Evolutionary conservation across 2,888 invertebrate genomes (phyloP).

Genomic region (Volucella zonaria): DNA sequence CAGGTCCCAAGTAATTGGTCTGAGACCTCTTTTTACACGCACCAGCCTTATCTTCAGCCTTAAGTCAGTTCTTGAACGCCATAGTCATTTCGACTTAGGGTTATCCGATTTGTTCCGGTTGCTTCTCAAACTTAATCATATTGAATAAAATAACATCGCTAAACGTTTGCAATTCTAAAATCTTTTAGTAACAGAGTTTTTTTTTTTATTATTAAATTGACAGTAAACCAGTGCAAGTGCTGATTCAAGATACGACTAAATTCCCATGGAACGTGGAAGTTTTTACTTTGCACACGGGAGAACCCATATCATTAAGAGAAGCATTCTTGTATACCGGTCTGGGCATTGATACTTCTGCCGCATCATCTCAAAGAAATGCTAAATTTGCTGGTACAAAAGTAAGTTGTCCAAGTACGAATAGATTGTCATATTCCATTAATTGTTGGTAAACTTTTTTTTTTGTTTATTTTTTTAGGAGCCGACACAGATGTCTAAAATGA

Average conservation of each 20-base stretch:
- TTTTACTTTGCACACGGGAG: slow-evolving; percentile 77
- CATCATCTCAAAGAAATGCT: slow-evolving; percentile 10
- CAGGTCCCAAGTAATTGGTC: too few species aligned
- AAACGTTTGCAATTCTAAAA: too few species aligned
- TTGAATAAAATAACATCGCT: too few species aligned
- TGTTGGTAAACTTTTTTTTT: slow-evolving; percentile 13
- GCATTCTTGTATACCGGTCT: slow-evolving; percentile 81
- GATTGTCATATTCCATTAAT: too few species aligned
- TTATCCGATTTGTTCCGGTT: too few species aligned
- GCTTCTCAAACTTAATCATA: too few species aligned
- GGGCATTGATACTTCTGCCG: slow-evolving; percentile 74
- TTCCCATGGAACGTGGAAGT: slow-evolving; percentile 82
- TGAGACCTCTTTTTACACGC: too few species aligned
- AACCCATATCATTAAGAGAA: slow-evolving; percentile 82
- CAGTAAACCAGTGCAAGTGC: slow-evolving; percentile 77
- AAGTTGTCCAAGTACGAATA: background rate
- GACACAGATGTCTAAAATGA: slow-evolving; percentile 73
- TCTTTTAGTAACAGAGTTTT: background rate
- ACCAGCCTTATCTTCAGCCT: too few species aligned
- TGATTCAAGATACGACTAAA: slow-evolving; percentile 74
- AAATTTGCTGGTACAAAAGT: slow-evolving; percentile 47
- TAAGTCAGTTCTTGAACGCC: too few species aligned
- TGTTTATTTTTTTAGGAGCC: slow-evolving; percentile 47
- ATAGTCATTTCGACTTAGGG: too few species aligned
- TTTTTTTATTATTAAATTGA: slow-evolving; percentile 46